These are phyloP conservation scores for Podarcis lilfordi DNA, from an alignment of 2,797 vertebrate genomes.

Conservation along the genomic window DNA sequence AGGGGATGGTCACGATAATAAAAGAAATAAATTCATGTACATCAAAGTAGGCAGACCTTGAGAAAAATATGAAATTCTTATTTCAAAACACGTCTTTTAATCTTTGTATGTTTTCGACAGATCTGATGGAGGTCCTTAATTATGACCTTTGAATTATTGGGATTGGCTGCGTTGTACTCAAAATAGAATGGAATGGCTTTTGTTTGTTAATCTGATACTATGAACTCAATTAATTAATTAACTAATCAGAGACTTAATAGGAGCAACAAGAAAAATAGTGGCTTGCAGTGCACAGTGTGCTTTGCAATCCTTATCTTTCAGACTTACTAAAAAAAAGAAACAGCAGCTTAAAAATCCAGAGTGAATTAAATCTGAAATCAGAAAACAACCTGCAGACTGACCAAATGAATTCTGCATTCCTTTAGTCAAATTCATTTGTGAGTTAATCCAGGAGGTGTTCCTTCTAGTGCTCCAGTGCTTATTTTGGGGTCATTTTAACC, in stretches of 20 bases:
- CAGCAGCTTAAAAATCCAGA: background rate
- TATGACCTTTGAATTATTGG: background rate
- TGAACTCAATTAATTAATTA: background rate
- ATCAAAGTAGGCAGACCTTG: background rate
- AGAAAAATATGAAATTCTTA: background rate
- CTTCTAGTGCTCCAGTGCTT: background rate
- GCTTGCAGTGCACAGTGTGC: background rate
- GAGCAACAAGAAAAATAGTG: background rate
- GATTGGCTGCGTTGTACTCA: background rate
- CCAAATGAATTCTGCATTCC: background rate
- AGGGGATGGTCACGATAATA: background rate
- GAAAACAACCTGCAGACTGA: background rate
- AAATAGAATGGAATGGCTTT: background rate
- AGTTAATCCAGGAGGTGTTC: too few relatives aligned
- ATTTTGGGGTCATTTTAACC: background rate
- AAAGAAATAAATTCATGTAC: background rate
- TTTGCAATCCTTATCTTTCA: background rate
- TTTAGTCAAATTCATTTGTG: background rate
- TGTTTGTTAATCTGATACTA: background rate
- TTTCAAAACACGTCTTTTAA: too few relatives aligned
- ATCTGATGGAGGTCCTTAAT: background rate
- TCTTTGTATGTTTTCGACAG: background rate
- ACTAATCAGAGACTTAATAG: background rate
- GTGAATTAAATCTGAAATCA: background rate
- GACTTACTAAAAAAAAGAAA: background rate